phyloP scores from a whole-genome alignment of 2,113 vertebrate species.

The Solea senegalensis region DNA sequence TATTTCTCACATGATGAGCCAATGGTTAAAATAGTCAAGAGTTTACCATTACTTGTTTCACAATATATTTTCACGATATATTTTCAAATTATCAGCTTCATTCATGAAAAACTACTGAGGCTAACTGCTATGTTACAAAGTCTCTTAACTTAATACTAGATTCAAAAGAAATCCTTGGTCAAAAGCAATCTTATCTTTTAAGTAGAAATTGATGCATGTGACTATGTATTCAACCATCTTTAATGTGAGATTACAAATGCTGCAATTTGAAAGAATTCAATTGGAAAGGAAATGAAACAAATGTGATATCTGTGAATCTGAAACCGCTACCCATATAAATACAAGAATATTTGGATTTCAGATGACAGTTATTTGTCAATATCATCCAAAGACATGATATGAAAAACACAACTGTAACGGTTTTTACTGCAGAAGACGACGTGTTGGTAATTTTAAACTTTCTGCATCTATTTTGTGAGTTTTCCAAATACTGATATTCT shows the following conservation, averaged over 20 bases:
- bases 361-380: background rate
- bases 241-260: background rate
- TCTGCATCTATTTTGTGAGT: background rate
- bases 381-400: background rate
- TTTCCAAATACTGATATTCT: background rate
- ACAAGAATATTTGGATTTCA: constrained; percentile 15
- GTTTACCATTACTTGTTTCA: constrained; percentile 12
- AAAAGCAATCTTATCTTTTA: background rate
- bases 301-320: background rate
- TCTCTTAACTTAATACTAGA: background rate
- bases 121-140: background rate
- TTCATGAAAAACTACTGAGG: background rate
- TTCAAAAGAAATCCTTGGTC: background rate
- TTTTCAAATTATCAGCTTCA: constrained; percentile 4
- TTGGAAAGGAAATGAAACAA: constrained; percentile 12
- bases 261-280: constrained; percentile 1
- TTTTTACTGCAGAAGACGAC: too few relatives aligned
- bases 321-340: constrained; percentile 7
- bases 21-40: background rate
- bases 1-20: background rate
- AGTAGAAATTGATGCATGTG: background rate
- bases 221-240: background rate
- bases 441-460: too few relatives aligned
- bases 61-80: too few relatives aligned
- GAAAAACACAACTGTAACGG: too few relatives aligned